Percentiles rank a stretch among this genome's conserved stretches.
These are phyloP conservation scores for Dryoscopus gambensis DNA, from an alignment of 2,113 vertebrate species.

Conservation along the genomic window DNA sequence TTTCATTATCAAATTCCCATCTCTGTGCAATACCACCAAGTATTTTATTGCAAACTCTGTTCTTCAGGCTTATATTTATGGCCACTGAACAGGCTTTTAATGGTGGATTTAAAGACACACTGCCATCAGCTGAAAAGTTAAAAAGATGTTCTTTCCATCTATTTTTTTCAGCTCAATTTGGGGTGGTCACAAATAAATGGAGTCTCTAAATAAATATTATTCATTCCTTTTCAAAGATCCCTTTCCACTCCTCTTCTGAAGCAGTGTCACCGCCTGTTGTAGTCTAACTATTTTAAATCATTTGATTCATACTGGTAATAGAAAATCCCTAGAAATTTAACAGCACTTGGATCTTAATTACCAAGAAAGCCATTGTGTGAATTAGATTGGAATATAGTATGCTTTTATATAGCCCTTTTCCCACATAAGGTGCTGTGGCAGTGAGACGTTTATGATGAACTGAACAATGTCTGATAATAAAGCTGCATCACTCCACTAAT, in stretches of 20 bases:
- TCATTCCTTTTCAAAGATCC: background rate
- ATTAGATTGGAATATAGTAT: constrained; percentile 15
- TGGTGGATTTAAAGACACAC: background rate
- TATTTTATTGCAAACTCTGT: background rate
- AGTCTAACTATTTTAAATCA: background rate
- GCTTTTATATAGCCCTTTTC: background rate
- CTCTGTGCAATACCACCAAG: background rate
- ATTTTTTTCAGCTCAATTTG: background rate
- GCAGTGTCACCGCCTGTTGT: background rate
- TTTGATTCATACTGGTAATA: background rate
- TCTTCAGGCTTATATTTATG: background rate
- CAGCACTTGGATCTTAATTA: constrained; percentile 30
- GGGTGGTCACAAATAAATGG: background rate
- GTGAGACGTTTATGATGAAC: background rate
- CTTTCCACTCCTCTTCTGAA: background rate
- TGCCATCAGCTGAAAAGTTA: background rate
- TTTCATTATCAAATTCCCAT: background rate
- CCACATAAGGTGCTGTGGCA: background rate
- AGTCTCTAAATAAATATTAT: background rate
- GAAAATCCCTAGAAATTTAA: constrained; percentile 31
- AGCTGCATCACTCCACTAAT: constrained; percentile 25
- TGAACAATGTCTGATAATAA: constrained; percentile 23
- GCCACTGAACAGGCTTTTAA: background rate
- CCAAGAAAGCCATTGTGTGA: background rate
- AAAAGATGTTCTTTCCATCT: background rate